Conservation (phyloP, 2,797 vertebrate genomes). For the Cyprinodon diabolis region DNA sequence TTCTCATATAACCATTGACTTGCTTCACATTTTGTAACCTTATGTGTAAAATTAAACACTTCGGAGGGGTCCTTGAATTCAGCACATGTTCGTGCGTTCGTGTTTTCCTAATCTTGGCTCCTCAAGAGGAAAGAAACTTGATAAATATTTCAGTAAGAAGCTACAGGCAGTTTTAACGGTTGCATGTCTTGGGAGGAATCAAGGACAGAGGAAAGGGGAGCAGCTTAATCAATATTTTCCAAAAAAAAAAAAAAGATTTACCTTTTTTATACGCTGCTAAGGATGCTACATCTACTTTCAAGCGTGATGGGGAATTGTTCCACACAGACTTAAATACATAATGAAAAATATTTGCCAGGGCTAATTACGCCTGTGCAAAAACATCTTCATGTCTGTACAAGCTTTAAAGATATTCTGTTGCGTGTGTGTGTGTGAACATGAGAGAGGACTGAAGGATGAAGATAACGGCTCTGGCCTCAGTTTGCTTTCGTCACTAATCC, state of each 20-base stretch:
- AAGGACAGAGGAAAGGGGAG: conserved; percentile 27
- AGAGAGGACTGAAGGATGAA: conserved; percentile 68
- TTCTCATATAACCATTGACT: conserved; percentile 23
- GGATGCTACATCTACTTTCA: conserved; percentile 18
- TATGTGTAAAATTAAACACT: conserved; percentile 17
- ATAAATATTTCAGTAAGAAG: conserved; percentile 38
- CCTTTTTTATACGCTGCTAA: conserved; percentile 26
- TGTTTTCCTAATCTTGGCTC: conserved; percentile 26
- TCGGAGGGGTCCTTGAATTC: conserved; percentile 33
- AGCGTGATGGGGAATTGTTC: conserved; percentile 21
- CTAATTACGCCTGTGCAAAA: conserved; percentile 44
- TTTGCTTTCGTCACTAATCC: conserved; percentile 71
- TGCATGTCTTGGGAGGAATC: conserved; percentile 21
- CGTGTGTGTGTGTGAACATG: conserved; percentile 14
- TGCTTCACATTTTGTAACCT: conserved; percentile 25
- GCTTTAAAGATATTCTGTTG: conserved; percentile 23
- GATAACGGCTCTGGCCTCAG: conserved; percentile 70
- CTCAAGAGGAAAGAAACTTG: conserved; percentile 1
- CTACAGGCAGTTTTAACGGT: conserved; percentile 13
- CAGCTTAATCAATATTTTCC: conserved; percentile 41
- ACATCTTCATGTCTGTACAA: conserved; percentile 16
- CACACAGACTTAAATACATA: conserved; percentile 31
- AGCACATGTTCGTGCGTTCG: conserved; percentile 21
- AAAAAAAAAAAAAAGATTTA: conserved; percentile 31
- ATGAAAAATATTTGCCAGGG: conserved; percentile 38